Evolutionary conservation across 2,888 invertebrate genomes (phyloP).

Genomic region (Pocota personata): DNA sequence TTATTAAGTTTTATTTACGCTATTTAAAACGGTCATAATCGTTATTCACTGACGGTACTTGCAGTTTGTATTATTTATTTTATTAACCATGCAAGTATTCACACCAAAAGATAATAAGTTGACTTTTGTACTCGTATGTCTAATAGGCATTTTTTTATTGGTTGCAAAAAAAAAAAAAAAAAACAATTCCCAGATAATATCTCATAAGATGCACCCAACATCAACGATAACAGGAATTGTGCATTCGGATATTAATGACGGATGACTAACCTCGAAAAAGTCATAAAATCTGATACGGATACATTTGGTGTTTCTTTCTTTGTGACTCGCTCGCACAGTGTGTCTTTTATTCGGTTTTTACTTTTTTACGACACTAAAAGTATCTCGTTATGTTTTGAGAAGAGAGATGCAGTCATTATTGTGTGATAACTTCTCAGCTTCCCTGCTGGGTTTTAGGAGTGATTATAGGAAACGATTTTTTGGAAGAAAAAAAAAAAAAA

Average conservation of each 20-base stretch:
- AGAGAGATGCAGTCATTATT: slow-evolving; percentile 63
- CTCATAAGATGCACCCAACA: slow-evolving; percentile 14
- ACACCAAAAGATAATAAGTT: not conserved
- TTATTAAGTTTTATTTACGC: slow-evolving; percentile 15
- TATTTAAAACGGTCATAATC: slow-evolving; percentile 4
- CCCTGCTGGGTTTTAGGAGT: slow-evolving; percentile 69
- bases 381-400: slow-evolving; percentile 69
- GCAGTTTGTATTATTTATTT: not conserved
- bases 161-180: slow-evolving; percentile 24
- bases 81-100: not conserved
- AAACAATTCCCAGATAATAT: slow-evolving; percentile 1
- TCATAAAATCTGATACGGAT: slow-evolving; percentile 67
- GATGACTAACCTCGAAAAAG: slow-evolving; percentile 70
- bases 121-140: not conserved
- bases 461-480: slow-evolving; percentile 64
- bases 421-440: slow-evolving; percentile 71
- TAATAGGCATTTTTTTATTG: not conserved
- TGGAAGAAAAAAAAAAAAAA: not conserved
- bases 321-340: slow-evolving; percentile 28
- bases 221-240: slow-evolving; percentile 46
- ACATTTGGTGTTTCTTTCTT: slow-evolving; percentile 31
- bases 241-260: slow-evolving; percentile 67
- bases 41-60: not conserved
- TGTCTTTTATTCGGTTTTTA: slow-evolving; percentile 69
- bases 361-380: slow-evolving; percentile 76